Evolutionary conservation across 2,888 invertebrate species (phyloP).

Genomic region (Ditula angustiorana): DNA sequence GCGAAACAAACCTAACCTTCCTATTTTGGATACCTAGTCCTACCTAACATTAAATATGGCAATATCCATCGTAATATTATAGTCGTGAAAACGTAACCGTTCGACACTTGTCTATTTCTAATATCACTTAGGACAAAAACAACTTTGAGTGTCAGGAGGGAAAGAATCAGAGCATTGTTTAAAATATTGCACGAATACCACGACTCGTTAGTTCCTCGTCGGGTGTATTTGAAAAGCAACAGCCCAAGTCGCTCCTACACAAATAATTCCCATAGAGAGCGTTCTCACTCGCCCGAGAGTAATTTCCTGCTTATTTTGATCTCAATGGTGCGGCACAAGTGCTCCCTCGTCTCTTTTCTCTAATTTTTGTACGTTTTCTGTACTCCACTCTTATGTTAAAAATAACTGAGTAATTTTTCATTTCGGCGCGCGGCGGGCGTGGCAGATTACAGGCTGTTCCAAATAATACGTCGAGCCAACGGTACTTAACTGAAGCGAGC

Average conservation of each 20-base stretch:
- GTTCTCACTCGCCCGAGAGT: constrained; percentile 69
- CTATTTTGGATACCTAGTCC: no score
- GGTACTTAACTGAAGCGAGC: constrained; percentile 75
- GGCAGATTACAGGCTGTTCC: constrained; percentile 82
- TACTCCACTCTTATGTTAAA: constrained; percentile 81
- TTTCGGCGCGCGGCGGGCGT: constrained; percentile 82
- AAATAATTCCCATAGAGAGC: constrained; percentile 73
- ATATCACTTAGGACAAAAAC: not conserved
- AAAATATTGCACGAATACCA: constrained; percentile 60
- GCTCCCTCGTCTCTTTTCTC: constrained; percentile 82
- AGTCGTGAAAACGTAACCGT: not conserved
- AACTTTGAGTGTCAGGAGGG: not conserved
- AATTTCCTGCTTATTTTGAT: constrained; percentile 85
- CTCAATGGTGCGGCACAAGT: constrained; percentile 84
- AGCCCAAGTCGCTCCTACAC: constrained; percentile 78
- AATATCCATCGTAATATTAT: not conserved
- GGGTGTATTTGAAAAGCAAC: constrained; percentile 81
- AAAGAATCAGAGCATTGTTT: constrained; percentile 46
- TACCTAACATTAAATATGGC: not conserved
- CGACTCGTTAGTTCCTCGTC: constrained; percentile 73
- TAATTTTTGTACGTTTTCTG: constrained; percentile 84
- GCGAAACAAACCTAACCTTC: no score
- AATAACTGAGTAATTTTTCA: constrained; percentile 84
- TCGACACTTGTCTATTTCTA: not conserved
- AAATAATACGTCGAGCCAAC: constrained; percentile 74